Conservation (phyloP, 2,797 vertebrate genomes). For the Hirundo rustica region DNA sequence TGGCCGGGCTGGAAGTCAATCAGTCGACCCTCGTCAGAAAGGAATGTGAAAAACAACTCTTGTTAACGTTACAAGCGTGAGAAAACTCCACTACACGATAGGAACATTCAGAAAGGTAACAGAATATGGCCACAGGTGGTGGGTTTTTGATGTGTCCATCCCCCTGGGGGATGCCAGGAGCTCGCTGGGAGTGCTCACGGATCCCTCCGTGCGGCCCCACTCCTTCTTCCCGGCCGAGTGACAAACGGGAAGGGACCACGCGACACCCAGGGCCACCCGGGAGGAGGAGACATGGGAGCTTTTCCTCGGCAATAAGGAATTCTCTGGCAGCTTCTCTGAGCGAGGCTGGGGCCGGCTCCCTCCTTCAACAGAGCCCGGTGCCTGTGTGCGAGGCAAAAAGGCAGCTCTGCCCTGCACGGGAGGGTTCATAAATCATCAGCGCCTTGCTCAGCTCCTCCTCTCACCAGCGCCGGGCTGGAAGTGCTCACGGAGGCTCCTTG, state of each 20-base stretch:
- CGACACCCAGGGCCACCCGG: neutral
- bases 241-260: neutral
- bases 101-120: no score
- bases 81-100: no score
- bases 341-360: rapidly evolving
- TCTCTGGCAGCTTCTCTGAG: neutral
- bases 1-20: no score
- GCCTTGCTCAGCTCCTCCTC: neutral
- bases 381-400: neutral
- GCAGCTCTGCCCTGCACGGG: neutral
- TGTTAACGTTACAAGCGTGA: no score
- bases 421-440: neutral
- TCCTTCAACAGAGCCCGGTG: rapidly evolving
- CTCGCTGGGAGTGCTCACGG: rapidly evolving
- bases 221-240: neutral
- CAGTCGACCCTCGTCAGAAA: no score
- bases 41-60: no score
- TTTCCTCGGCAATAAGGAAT: neutral
- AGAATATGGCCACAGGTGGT: neutral
- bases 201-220: rapidly evolving
- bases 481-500: neutral
- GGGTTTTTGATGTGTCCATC: neutral
- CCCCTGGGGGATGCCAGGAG: rapidly evolving
- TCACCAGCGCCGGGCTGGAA: neutral
- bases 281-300: neutral